Evolutionary conservation across 2,113 vertebrate species (phyloP), one percentile per base, ranked within the genome.

Genomic region (Ageneiosus marmoratus): DNA sequence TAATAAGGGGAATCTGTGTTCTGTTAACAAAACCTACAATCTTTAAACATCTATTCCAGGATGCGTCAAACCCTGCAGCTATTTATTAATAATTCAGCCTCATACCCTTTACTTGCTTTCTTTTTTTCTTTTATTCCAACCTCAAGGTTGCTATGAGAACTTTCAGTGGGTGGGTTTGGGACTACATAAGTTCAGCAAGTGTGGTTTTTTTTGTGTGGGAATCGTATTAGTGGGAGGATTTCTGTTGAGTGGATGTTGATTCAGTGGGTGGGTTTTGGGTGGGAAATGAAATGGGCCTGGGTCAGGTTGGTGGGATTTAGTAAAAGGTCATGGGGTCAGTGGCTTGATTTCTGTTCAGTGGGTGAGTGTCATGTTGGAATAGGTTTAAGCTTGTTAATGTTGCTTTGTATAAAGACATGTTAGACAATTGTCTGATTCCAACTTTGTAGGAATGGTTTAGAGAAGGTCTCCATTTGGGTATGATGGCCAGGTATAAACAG

Each of bases 81-180:
- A 53, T 75, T 34, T 53, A 53, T 75, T 29, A 75, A 75, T 75
- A 75, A 34, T 75, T 75, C 73, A 53, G 16, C 73, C 5, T 53
- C 27, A 32, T 51, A 75, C 72, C n/a, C 9, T 20, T 32, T 74
- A 10, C 13, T 72, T 46, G 67, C 20, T 44, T 73, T 73, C 27
- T 22, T 12, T 18, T 4, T 12, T 27, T 22, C 10, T 32, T 51
- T 53, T 34, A 53, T 34, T 34, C 10, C 46, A 29, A 34, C 3
- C 48, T 20, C n/a, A 7, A 32, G 9, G 16, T 32, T 53, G 48
- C 50, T 16, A 32, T 53, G 16, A 53, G 27, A 75, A 53, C 16
- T 1, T 32, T 10, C 8, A 32, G 16, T 53, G 44, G 13, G 13
- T 53, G 27, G 3, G 44, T 32, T 50, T 75, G 13, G 37, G 69